phyloP scores from a whole-genome alignment of 1,140 invertebrate genomes.

The Coptotermes formosanus region DNA sequence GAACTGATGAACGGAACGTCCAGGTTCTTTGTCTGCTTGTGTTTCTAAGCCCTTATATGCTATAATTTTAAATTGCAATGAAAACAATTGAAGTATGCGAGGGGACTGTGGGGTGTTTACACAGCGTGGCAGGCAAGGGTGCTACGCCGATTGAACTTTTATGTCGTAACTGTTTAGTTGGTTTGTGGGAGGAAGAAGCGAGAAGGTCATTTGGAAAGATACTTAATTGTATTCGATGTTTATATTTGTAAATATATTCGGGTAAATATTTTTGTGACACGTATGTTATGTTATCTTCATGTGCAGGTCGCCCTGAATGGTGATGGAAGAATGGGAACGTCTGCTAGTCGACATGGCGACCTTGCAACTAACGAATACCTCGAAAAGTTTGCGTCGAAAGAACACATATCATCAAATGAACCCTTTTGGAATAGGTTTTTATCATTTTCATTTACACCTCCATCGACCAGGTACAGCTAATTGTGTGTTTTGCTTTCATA shows the following conservation, averaged over 20 bases:
- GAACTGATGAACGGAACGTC: too few species aligned
- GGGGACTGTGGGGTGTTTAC: too few species aligned
- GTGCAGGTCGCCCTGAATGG: neutral
- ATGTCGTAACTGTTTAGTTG: neutral
- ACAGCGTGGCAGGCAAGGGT: neutral
- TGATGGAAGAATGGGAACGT: slow-evolving; percentile 70
- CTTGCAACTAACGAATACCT: slow-evolving; percentile 80
- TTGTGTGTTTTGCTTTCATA: slow-evolving; percentile 24
- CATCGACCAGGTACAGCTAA: slow-evolving; percentile 64
- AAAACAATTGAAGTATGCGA: too few species aligned
- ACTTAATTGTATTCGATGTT: too few species aligned
- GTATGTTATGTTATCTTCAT: neutral
- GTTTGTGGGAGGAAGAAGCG: too few species aligned
- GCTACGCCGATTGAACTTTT: neutral
- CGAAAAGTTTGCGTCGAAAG: slow-evolving; percentile 71
- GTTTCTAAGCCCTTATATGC: too few species aligned
- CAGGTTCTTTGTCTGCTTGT: too few species aligned
- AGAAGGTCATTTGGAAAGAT: too few species aligned
- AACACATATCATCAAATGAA: slow-evolving; percentile 81
- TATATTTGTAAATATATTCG: neutral
- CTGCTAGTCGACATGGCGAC: slow-evolving; percentile 78
- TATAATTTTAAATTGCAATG: too few species aligned
- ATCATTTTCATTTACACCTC: slow-evolving; percentile 84
- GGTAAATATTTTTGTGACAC: neutral
- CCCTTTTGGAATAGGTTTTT: slow-evolving; percentile 92